phyloP scores from a whole-genome alignment of 2,888 invertebrate species.

The Parnassius mnemosyne region DNA sequence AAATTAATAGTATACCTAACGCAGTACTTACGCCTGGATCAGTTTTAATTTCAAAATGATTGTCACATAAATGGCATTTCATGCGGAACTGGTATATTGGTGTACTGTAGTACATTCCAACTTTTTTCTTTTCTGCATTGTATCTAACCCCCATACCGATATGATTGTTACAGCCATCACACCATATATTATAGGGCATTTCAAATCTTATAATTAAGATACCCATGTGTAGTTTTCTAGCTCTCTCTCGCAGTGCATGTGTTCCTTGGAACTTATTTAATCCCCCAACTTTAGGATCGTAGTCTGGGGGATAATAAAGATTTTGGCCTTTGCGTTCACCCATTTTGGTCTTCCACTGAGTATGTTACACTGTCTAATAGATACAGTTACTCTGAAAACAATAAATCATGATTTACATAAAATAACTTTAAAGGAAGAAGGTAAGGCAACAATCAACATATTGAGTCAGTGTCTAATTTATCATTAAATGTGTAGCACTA shows the following conservation, averaged over 20 bases:
- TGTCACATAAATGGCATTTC: slow-evolving; percentile 99
- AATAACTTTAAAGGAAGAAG: too few species aligned
- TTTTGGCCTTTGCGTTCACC: slow-evolving; percentile 99
- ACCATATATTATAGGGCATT: slow-evolving; percentile 99
- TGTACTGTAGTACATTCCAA: slow-evolving; percentile 99
- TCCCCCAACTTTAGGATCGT: slow-evolving; percentile 96
- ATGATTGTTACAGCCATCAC: slow-evolving; percentile 98
- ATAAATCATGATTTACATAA: too few species aligned
- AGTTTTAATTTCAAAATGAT: slow-evolving; percentile 98
- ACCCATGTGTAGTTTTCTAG: slow-evolving; percentile 96
- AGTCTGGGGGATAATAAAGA: slow-evolving; percentile 99
- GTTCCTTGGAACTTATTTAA: slow-evolving; percentile 96
- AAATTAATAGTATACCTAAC: too few species aligned
- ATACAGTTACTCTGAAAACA: background rate
- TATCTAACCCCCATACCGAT: slow-evolving; percentile 99
- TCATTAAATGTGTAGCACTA: too few species aligned
- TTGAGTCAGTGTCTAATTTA: too few species aligned
- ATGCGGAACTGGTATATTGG: slow-evolving; percentile 99
- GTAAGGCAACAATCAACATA: too few species aligned
- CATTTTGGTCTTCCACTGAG: slow-evolving; percentile 79
- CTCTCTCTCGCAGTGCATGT: slow-evolving; percentile 97
- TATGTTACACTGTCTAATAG: slow-evolving; percentile 11
- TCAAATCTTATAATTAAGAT: slow-evolving; percentile 98
- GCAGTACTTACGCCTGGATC: slow-evolving; percentile 91
- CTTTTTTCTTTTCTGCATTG: slow-evolving; percentile 94